Conservation (phyloP, 2,113 vertebrate species). For the Saiga tatarica region DNA sequence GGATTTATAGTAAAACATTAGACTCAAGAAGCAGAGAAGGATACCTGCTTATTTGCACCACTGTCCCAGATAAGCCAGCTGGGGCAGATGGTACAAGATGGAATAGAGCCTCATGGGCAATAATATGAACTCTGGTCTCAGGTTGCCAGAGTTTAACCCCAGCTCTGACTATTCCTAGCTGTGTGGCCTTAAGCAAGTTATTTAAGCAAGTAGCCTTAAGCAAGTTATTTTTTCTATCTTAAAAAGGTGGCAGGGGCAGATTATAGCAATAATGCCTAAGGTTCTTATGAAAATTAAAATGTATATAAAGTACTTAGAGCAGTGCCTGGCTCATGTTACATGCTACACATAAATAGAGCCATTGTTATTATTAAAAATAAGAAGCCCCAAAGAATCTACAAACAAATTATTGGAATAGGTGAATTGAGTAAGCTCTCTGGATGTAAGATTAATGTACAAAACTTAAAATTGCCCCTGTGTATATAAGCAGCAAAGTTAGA, state of each 20-base stretch:
- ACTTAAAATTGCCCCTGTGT: not conserved
- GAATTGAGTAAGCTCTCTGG: not conserved
- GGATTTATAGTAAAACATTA: not conserved
- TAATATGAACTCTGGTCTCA: not conserved
- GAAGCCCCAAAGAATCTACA: not conserved
- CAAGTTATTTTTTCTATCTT: not conserved
- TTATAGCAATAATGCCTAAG: not conserved
- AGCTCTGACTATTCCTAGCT: not conserved
- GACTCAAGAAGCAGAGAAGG: not conserved
- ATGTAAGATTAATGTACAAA: not conserved
- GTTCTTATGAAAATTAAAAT: not conserved
- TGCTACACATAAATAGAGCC: no score
- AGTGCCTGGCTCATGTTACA: no score
- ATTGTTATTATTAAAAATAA: not conserved
- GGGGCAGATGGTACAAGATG: not conserved
- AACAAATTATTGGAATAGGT: not conserved
- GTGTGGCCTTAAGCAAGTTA: not conserved
- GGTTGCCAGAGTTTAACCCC: not conserved
- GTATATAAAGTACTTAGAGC: not conserved
- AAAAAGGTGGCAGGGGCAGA: accelerated
- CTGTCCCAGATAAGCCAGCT: no score
- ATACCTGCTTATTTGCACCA: not conserved
- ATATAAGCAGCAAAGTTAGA: not conserved
- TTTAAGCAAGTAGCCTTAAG: not conserved
- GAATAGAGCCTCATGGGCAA: not conserved